A percentile compares a stretch with the other conserved stretches of the same genome.
These are phyloP conservation scores for Myotis planiceps DNA, from an alignment of 2,797 vertebrate genomes.

Conservation along the genomic window DNA sequence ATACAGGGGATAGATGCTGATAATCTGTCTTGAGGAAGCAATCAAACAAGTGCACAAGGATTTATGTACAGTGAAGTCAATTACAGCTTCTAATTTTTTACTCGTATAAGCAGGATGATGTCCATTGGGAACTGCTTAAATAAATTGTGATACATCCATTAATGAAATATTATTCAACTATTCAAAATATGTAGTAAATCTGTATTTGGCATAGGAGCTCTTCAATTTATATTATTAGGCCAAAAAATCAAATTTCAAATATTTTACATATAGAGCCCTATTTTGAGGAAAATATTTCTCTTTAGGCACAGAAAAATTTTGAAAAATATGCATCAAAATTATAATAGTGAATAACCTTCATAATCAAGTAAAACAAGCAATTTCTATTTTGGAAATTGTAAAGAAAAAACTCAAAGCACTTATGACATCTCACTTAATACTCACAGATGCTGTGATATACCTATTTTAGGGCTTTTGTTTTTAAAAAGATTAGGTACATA, in stretches of 20 bases:
- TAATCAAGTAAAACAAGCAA: background rate
- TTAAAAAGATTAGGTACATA: background rate
- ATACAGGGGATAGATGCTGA: background rate
- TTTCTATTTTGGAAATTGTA: background rate
- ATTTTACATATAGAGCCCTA: background rate
- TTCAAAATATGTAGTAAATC: background rate
- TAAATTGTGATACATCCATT: background rate
- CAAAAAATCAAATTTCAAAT: background rate
- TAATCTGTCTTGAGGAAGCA: background rate
- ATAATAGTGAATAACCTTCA: background rate
- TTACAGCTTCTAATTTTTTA: background rate
- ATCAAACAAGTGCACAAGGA: background rate
- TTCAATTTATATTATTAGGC: background rate
- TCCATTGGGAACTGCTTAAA: background rate
- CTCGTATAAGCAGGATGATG: background rate
- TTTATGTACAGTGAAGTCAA: background rate
- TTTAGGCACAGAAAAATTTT: background rate
- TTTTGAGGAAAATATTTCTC: background rate
- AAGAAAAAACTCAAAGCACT: background rate
- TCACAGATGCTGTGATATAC: background rate
- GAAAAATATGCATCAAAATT: conserved; percentile 5
- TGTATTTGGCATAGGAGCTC: background rate
- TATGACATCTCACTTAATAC: background rate
- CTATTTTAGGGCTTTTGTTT: background rate
- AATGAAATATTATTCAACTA: background rate